A percentile compares a stretch with the other conserved stretches of the same genome.
phyloP scores from a whole-genome alignment of 2,797 vertebrate genomes.

The Antennarius maculatus region DNA sequence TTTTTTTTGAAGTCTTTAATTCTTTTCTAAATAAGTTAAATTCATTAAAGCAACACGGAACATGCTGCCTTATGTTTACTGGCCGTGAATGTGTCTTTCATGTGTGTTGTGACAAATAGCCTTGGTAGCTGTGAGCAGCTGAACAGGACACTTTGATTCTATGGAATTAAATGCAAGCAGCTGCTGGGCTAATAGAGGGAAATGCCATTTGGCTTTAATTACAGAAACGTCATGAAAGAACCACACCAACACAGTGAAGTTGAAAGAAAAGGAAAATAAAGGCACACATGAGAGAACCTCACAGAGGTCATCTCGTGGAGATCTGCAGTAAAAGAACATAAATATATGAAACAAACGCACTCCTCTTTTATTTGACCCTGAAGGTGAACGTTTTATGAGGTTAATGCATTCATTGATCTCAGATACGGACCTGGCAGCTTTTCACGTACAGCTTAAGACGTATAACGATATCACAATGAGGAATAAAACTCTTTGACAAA shows the following conservation, averaged over 20 bases:
- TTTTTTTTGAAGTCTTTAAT: constrained; percentile 29
- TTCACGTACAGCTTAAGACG: constrained; percentile 18
- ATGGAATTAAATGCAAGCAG: constrained; percentile 72
- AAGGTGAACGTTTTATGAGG: constrained; percentile 47
- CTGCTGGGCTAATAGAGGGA: constrained; percentile 64
- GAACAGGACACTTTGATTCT: constrained; percentile 71
- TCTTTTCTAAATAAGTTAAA: constrained; percentile 26
- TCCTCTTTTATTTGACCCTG: constrained; percentile 37
- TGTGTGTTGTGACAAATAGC: constrained; percentile 72
- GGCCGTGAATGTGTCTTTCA: constrained; percentile 62
- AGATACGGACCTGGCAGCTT: constrained; percentile 21
- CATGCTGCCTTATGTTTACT: constrained; percentile 31
- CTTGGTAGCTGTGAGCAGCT: constrained; percentile 64
- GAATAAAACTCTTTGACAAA: constrained; percentile 24
- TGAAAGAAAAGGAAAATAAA: constrained; percentile 49
- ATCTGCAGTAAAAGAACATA: constrained; percentile 47
- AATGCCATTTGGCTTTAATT: constrained; percentile 77
- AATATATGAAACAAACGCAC: constrained; percentile 31
- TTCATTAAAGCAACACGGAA: constrained; percentile 46
- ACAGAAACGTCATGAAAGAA: constrained; percentile 70
- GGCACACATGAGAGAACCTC: constrained; percentile 28
- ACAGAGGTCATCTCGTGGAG: constrained; percentile 49
- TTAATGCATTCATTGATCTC: constrained; percentile 46
- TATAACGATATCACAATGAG: constrained; percentile 1
- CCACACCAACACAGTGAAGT: constrained; percentile 50